A percentile compares a stretch with the other conserved stretches of the same genome.
phyloP scores from a whole-genome alignment of 2,113 vertebrate species.

The Psittacus erithacus region DNA sequence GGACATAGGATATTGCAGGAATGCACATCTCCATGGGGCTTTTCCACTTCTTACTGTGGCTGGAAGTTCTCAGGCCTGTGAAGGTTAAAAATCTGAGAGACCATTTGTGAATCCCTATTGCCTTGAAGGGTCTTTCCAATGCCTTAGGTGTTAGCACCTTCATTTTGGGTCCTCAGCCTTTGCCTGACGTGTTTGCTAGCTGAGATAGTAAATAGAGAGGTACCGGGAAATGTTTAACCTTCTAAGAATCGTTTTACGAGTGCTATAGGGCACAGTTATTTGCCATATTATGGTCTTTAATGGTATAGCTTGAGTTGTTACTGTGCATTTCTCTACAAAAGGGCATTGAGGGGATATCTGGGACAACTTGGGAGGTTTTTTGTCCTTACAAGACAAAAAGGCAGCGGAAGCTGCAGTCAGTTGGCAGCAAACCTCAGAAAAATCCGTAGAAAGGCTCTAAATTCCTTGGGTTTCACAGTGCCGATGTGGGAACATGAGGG shows the following conservation, averaged over 20 bases:
- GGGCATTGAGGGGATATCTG: not conserved
- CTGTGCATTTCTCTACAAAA: not conserved
- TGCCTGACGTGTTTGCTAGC: not conserved
- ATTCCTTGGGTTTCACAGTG: not conserved
- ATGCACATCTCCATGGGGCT: not conserved
- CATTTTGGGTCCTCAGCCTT: not conserved
- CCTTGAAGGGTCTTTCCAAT: not conserved
- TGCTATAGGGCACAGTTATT: not conserved
- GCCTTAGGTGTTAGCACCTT: not conserved
- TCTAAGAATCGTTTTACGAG: not conserved
- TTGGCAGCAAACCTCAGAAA: not conserved
- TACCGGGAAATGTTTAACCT: not conserved
- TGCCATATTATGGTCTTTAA: not conserved
- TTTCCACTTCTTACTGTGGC: not conserved
- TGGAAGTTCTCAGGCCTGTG: not conserved
- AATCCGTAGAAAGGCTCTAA: not conserved
- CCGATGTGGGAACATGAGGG: rapidly evolving
- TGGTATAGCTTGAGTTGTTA: not conserved
- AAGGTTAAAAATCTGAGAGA: not conserved
- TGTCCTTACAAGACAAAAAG: not conserved
- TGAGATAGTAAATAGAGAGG: not conserved
- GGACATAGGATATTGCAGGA: not conserved
- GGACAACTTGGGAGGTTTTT: not conserved
- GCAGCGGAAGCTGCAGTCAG: not conserved
- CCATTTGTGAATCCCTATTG: not conserved